phyloP scores from a whole-genome alignment of 2,888 invertebrate species.

The Agriopis leucophaearia region DNA sequence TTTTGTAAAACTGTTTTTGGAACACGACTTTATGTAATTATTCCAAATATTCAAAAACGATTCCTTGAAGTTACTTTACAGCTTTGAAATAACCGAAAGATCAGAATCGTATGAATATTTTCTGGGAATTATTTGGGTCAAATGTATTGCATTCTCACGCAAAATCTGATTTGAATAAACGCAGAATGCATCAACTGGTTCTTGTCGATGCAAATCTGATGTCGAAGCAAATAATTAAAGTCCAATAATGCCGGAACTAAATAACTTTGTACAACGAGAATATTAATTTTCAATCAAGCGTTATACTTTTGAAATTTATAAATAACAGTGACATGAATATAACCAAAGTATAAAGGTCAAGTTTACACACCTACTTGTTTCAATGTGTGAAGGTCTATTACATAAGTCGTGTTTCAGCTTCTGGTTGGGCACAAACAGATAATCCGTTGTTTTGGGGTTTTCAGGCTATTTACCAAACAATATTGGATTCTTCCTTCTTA shows the following conservation, averaged over 20 bases:
- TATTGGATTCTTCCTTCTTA: no score
- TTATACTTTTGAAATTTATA: constrained; percentile 15
- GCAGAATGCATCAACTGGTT: constrained; percentile 14
- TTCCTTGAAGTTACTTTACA: constrained; percentile 1
- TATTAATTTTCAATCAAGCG: constrained; percentile 24
- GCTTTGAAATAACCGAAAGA: constrained; percentile 9
- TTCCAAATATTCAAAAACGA: neutral
- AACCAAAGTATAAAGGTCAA: constrained; percentile 7
- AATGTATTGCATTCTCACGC: constrained; percentile 27
- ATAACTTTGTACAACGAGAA: constrained; percentile 18
- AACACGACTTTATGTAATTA: neutral
- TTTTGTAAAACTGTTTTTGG: constrained; percentile 7
- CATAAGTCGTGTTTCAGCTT: neutral
- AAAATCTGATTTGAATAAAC: constrained; percentile 20
- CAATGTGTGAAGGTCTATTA: neutral
- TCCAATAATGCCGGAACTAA: constrained; percentile 30
- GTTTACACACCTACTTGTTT: neutral
- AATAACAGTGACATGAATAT: constrained; percentile 13
- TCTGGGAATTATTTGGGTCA: constrained; percentile 27
- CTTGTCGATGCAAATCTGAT: constrained; percentile 32
- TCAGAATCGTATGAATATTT: constrained; percentile 37
- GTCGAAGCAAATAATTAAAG: constrained; percentile 17
- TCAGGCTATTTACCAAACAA: no score
- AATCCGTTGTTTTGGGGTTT: no score
- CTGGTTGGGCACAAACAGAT: neutral